These are phyloP conservation scores for Andricus grossulariae DNA, from an alignment of 1,140 invertebrate species.

Conservation along the genomic window DNA sequence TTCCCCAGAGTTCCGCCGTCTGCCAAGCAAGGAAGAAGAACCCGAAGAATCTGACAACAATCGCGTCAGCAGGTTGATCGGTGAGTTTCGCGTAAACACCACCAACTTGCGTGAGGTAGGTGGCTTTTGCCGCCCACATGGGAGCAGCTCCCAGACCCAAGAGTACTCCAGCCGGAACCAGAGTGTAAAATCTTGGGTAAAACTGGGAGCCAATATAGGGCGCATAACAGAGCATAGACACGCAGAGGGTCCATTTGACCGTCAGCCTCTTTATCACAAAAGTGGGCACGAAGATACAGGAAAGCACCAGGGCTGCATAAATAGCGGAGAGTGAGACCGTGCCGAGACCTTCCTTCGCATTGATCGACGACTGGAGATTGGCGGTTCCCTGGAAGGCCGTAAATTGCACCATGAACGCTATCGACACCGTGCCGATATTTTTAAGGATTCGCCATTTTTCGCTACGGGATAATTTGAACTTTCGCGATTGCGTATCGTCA, in stretches of 20 bases:
- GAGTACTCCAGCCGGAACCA: constrained; percentile 93
- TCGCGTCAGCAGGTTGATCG: constrained; percentile 90
- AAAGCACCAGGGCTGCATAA: constrained; percentile 92
- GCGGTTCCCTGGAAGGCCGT: constrained; percentile 94
- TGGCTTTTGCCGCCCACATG: constrained; percentile 97
- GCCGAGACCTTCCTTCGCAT: constrained; percentile 88
- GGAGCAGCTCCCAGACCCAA: constrained; percentile 95
- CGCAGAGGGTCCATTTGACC: constrained; percentile 95
- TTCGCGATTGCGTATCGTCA: constrained; percentile 81
- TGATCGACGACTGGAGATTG: constrained; percentile 92
- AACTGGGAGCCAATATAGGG: constrained; percentile 96
- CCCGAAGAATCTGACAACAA: constrained; percentile 96
- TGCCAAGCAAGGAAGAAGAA: constrained; percentile 99
- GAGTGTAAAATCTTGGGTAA: constrained; percentile 90
- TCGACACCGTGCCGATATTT: constrained; percentile 89
- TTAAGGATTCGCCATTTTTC: constrained; percentile 93
- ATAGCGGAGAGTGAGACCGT: constrained; percentile 90
- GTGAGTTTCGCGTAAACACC: constrained; percentile 92
- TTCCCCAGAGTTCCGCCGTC: constrained; percentile 95
- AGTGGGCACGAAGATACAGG: constrained; percentile 94
- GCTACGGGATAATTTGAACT: constrained; percentile 84
- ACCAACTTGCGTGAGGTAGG: constrained; percentile 94
- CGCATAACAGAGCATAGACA: constrained; percentile 94
- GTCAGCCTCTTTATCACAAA: constrained; percentile 92
- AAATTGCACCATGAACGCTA: constrained; percentile 95